A percentile compares a stretch with the other conserved stretches of the same genome.
These are phyloP conservation scores for Catharus fuscescens DNA, from an alignment of 2,113 vertebrate genomes.

Conservation along the genomic window DNA sequence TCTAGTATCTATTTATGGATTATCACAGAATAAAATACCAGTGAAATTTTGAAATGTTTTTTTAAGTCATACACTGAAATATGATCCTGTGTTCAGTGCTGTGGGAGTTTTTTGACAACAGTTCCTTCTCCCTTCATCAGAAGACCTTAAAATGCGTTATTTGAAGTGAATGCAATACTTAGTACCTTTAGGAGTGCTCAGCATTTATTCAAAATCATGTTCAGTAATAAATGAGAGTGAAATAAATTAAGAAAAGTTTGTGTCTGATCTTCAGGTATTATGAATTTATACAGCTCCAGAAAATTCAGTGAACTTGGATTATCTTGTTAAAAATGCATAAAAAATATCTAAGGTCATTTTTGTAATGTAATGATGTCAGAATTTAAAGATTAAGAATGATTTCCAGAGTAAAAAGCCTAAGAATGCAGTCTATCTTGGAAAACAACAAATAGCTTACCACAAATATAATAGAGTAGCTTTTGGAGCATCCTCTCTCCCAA, in stretches of 20 bases:
- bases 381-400: not conserved
- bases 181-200: not conserved
- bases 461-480: not conserved
- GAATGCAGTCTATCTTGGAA: not conserved
- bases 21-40: not conserved
- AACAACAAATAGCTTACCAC: not conserved
- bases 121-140: not conserved
- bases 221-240: not conserved
- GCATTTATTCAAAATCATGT: not conserved
- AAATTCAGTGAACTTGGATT: not conserved
- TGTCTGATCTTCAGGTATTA: not conserved
- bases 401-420: not conserved
- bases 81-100: not conserved
- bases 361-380: not conserved
- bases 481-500: not conserved
- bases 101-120: accelerated
- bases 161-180: not conserved
- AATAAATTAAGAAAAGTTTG: not conserved
- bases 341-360: not conserved
- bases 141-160: not conserved
- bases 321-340: not conserved
- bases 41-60: not conserved
- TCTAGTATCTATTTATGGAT: not conserved
- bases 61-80: not conserved
- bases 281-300: not conserved